Evolutionary conservation across 2,113 vertebrate species (phyloP), one percentile per base, ranked within the genome.

Genomic region (Erythrolamprus reginae): DNA sequence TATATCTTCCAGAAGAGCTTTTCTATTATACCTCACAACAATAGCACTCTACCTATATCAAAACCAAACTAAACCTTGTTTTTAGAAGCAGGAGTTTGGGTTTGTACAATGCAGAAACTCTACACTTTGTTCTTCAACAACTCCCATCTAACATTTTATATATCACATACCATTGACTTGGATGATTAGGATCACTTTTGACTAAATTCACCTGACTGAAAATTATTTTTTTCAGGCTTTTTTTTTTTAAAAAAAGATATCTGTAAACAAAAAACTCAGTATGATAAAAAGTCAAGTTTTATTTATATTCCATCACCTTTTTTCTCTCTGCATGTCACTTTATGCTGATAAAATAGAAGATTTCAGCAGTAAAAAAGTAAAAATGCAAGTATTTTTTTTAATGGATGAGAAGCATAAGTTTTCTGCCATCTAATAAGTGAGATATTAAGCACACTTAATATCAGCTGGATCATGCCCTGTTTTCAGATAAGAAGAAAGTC

Each of bases 71-170:
- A 4, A 45, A 13, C n/a, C 19, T 52, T 47, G 0, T 8, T 33
- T 92, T 90, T 24, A 88, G 88, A 90, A 84, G 21, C 84, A 91
- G 90, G 65, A 28, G 6, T 53, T 88, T 83, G 28, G 87, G 89
- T 10, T 15, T 92, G 58, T 0, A 84, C 28, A 1, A 3, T 58
- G 5, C 48, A 38, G 12, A 33, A 56, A 53, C 26, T 51, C 47
- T 53, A 82, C 7, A 28, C 84, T 93, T 42, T 82, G 94, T 42
- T 58, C 23, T 86, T 26, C 52, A 82, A 58, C 52, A 82, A 58
- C 93, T 92, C 93, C 88, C 47, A 77, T 1, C 0, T 88, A 42
- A 89, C 21, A 51, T 87, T 83, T 89, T 17, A 70, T 24, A 28
- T 13, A 83, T 47, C 12, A n/a, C 7, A 77, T 33, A 77, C 6